Evolutionary conservation across 2,888 invertebrate genomes (phyloP).

Genomic region (Polydesmus complanatus): DNA sequence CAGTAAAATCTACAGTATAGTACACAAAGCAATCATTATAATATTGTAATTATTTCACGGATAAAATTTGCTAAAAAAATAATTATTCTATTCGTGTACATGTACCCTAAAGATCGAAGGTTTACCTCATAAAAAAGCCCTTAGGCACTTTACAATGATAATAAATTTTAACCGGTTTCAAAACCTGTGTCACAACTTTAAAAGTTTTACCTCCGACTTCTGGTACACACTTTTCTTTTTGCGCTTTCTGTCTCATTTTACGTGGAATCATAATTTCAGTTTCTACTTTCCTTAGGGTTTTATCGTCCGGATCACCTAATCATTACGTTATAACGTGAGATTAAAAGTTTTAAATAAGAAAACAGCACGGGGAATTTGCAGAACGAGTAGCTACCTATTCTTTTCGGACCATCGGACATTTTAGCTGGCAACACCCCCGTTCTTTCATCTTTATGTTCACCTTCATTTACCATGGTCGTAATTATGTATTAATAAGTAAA

Average conservation of each 20-base stretch:
- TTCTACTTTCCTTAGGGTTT: slow-evolving; percentile 71
- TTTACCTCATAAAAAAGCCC: no score
- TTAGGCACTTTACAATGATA: background rate
- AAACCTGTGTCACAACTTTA: background rate
- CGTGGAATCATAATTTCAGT: slow-evolving; percentile 75
- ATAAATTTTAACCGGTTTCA: background rate
- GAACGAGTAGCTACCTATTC: background rate
- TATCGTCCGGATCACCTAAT: slow-evolving; percentile 72
- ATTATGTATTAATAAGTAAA: no score
- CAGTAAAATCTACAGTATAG: slow-evolving; percentile 32
- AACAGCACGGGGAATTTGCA: slow-evolving; percentile 25
- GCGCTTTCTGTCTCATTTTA: slow-evolving; percentile 69
- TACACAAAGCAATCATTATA: no score
- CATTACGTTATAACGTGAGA: slow-evolving; percentile 26
- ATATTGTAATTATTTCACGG: no score
- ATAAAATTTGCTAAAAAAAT: no score
- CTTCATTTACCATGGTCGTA: no score
- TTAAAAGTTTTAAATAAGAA: slow-evolving; percentile 30
- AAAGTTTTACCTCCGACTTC: slow-evolving; percentile 48
- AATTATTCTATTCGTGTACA: no score
- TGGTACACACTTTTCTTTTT: slow-evolving; percentile 56
- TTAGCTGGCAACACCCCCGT: no score
- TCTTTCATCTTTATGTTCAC: no score
- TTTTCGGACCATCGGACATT: no score
- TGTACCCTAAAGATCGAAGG: no score